Percentiles rank a stretch among this genome's conserved stretches.
These are phyloP conservation scores for Rhamphomyia laevipes DNA, from an alignment of 2,888 invertebrate species.

Conservation along the genomic window DNA sequence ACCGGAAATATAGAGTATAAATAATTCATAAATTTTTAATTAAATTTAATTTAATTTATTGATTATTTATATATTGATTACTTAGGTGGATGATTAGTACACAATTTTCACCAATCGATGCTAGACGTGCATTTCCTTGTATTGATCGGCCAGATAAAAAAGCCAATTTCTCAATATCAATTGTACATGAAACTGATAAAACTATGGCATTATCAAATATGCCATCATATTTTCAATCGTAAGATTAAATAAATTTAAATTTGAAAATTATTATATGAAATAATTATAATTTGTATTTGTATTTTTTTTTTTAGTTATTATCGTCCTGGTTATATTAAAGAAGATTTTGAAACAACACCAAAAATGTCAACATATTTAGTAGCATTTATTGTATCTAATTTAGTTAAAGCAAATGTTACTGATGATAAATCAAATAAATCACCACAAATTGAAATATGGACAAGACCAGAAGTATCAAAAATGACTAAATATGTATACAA, in stretches of 20 bases:
- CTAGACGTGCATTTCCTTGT: slow-evolving; percentile 74
- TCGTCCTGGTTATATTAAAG: slow-evolving; percentile 47
- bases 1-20: slow-evolving; percentile 36
- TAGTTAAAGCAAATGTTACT: slow-evolving; percentile 32
- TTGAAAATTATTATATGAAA: not conserved
- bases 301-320: slow-evolving; percentile 17
- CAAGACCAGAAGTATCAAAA: slow-evolving; percentile 28
- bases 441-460: slow-evolving; percentile 35
- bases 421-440: slow-evolving; percentile 21
- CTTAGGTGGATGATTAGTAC: slow-evolving; percentile 64
- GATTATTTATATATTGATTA: slow-evolving; percentile 6
- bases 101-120: slow-evolving; percentile 69
- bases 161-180: slow-evolving; percentile 58
- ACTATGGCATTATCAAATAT: slow-evolving; percentile 49
- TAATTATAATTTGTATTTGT: not conserved
- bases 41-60: not conserved
- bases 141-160: slow-evolving; percentile 79
- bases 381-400: slow-evolving; percentile 48
- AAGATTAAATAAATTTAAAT: slow-evolving; percentile 6
- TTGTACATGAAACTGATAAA: slow-evolving; percentile 43
- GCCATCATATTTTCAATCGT: slow-evolving; percentile 39
- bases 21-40: slow-evolving; percentile 18
- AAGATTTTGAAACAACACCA: slow-evolving; percentile 49
- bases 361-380: slow-evolving; percentile 68
- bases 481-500: slow-evolving; percentile 43